These are phyloP conservation scores for Trinorchestia longiramus DNA, from an alignment of 1,140 invertebrate genomes.

Conservation along the genomic window DNA sequence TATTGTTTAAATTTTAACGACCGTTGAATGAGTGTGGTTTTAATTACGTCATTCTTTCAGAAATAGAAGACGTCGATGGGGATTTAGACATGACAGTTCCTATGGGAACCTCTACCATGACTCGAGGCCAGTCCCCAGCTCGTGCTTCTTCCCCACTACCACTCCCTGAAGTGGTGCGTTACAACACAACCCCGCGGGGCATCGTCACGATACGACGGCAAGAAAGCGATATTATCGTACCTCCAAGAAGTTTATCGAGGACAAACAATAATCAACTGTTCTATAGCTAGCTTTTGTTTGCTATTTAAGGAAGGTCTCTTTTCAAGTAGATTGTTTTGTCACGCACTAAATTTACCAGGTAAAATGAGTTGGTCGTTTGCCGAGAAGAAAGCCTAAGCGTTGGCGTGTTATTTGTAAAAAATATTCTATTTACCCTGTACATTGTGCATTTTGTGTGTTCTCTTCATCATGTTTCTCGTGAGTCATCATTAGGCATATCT, in stretches of 20 bases:
- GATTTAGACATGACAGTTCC: conserved; percentile 77
- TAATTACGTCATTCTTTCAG: conserved; percentile 48
- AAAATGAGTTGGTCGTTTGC: neutral
- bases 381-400: neutral
- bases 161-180: conserved; percentile 67
- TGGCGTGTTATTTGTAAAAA: conserved; percentile 36
- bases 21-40: no score
- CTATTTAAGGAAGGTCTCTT: neutral
- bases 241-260: conserved; percentile 72
- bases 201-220: conserved; percentile 66
- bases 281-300: conserved; percentile 71
- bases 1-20: no score
- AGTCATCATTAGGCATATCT: neutral
- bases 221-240: conserved; percentile 69
- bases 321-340: neutral
- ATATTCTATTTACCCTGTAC: conserved; percentile 25
- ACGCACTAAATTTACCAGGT: neutral
- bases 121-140: conserved; percentile 64
- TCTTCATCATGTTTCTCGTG: neutral
- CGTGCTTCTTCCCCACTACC: conserved; percentile 63
- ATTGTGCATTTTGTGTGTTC: neutral
- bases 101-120: conserved; percentile 69
- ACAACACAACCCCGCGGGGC: conserved; percentile 64
- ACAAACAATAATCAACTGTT: conserved; percentile 74
- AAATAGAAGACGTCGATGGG: conserved; percentile 76